Evolutionary conservation across 2,113 vertebrate genomes (phyloP), one percentile per base, ranked within the genome.

Genomic region (Misgurnus anguillicaudatus): DNA sequence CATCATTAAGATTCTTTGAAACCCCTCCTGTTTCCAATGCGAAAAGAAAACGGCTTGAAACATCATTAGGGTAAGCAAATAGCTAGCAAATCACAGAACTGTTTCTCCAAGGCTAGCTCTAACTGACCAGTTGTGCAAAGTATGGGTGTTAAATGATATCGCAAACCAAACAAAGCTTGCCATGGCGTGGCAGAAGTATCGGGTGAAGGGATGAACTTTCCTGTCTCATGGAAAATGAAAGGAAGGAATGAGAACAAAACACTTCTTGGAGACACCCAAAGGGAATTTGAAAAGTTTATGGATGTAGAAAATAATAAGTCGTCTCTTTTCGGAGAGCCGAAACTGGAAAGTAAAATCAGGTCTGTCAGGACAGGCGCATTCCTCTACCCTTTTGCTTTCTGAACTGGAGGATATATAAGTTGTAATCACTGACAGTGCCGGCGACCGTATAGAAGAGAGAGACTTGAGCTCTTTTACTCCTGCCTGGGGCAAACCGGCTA

Each of bases 241-340:
- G 64, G 51, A 53, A 8, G n/a, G 64, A 31, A 61, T 5, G 36
- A 61, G 67, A 57, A 62, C 16, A 75, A 75, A 75, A 75, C 45
- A 51, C 41, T 48, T 51, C 58, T 21, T 60, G 63, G 67, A 31
- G 24, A 71, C 60, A 38, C 75, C 70, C 75, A 77, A 19, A 63
- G 72, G 79, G 84, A 81, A 64, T 78, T 72, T 48, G 38, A 66
- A 42, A 65, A 80, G 78, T 83, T 78, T 45, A 69, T 48, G n/a
- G 65, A 53, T 63, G 17, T 36, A 4, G 64, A 60, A 13, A 66
- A 65, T 78, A 76, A 78, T 69, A n/a, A 55, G 24, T 5, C 57
- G 55, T 64, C 14, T 63, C 73, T 53, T 53, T 51, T 31, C 24
- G 10, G 61, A 64, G 24, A 64, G 42, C 31, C 14, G 60, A 64